These are phyloP conservation scores for Apteryx mantelli DNA, from an alignment of 2,113 vertebrate genomes.

Conservation along the genomic window DNA sequence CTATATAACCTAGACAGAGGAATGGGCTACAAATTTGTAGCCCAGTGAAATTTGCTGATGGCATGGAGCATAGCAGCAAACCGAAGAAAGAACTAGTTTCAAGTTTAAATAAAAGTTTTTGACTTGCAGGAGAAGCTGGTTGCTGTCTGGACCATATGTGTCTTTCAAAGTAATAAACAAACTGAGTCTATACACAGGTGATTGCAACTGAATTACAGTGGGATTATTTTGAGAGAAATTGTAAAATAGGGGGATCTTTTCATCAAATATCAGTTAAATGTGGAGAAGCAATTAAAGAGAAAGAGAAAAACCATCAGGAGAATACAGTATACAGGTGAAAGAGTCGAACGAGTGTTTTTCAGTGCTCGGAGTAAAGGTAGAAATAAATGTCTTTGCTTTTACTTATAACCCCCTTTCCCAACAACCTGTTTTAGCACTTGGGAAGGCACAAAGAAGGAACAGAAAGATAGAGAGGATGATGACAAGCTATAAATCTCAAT, in stretches of 20 bases:
- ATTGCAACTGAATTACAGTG: slow-evolving; percentile 26
- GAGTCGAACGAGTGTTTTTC: slow-evolving; percentile 9
- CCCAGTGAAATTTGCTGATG: slow-evolving; percentile 45
- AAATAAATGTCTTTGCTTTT: slow-evolving; percentile 67
- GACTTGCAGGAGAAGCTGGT: slow-evolving; percentile 16
- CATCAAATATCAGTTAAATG: slow-evolving; percentile 43
- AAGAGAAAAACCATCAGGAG: slow-evolving; percentile 17
- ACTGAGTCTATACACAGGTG: neutral
- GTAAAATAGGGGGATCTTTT: slow-evolving; percentile 34
- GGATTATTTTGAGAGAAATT: slow-evolving; percentile 55
- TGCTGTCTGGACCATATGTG: neutral
- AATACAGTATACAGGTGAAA: slow-evolving; percentile 3
- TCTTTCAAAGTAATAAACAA: slow-evolving; percentile 52
- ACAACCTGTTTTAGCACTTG: slow-evolving; percentile 70
- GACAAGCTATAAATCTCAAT: slow-evolving; percentile 76
- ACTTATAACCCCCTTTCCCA: slow-evolving; percentile 39
- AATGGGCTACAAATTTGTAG: slow-evolving; percentile 57
- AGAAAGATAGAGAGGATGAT: slow-evolving; percentile 72
- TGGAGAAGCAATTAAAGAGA: slow-evolving; percentile 20
- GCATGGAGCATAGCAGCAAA: neutral
- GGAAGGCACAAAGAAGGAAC: slow-evolving; percentile 74
- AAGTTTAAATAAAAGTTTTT: slow-evolving; percentile 52
- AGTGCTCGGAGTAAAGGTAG: slow-evolving; percentile 26
- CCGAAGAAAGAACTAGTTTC: slow-evolving; percentile 31
- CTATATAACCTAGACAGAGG: slow-evolving; percentile 40